These are phyloP conservation scores for Drosophila monieri DNA, from an alignment of 2,888 invertebrate species.

Conservation along the genomic window DNA sequence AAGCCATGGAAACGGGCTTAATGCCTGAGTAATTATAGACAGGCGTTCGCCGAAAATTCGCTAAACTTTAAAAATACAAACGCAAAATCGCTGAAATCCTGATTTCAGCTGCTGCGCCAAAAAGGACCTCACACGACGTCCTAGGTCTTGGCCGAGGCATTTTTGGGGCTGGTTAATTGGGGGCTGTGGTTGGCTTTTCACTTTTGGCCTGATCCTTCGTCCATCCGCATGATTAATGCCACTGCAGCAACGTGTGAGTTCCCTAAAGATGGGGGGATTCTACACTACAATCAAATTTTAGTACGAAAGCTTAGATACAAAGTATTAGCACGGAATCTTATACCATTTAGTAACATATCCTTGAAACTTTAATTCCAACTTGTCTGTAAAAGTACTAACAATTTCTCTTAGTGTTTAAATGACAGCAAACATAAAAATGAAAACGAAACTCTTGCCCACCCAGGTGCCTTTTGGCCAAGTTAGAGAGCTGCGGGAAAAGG, in stretches of 20 bases:
- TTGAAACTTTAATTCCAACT: background rate
- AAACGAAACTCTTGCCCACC: slow-evolving; percentile 74
- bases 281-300: slow-evolving; percentile 6
- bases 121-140: slow-evolving; percentile 59
- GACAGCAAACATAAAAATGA: slow-evolving; percentile 70
- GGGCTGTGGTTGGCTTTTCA: slow-evolving; percentile 16
- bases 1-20: slow-evolving; percentile 73
- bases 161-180: slow-evolving; percentile 44
- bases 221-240: slow-evolving; percentile 72
- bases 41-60: slow-evolving; percentile 45
- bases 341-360: too few relatives aligned
- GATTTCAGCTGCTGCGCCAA: slow-evolving; percentile 21
- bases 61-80: slow-evolving; percentile 15
- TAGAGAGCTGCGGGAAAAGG: slow-evolving; percentile 2
- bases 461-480: slow-evolving; percentile 45
- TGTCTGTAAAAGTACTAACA: background rate
- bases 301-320: too few relatives aligned
- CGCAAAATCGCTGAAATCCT: slow-evolving; percentile 1
- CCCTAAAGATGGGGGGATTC: slow-evolving; percentile 52
- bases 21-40: slow-evolving; percentile 71
- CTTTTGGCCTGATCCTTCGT: slow-evolving; percentile 34
- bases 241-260: slow-evolving; percentile 78
- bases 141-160: slow-evolving; percentile 54
- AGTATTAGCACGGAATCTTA: too few relatives aligned
- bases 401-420: slow-evolving; percentile 19